Conservation (phyloP, 2,797 vertebrate genomes). For the Erethizon dorsatum region DNA sequence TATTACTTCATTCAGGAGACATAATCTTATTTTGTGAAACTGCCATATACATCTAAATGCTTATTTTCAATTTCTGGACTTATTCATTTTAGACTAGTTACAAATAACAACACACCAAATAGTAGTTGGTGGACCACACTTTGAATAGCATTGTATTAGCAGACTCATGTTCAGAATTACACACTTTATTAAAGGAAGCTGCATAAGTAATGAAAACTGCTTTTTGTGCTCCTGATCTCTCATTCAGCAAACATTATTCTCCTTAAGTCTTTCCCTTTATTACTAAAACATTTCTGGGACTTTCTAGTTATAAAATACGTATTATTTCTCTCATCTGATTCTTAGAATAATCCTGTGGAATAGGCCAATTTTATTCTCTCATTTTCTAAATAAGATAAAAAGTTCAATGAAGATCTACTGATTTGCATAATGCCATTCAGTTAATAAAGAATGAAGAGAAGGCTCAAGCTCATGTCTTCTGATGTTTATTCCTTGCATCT, state of each 20-base stretch:
- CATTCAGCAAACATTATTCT: not conserved
- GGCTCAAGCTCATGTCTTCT: not conserved
- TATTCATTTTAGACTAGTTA: not conserved
- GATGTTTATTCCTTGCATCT: not conserved
- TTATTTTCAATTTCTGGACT: constrained; percentile 31
- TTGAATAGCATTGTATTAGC: not conserved
- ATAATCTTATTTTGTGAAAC: not conserved
- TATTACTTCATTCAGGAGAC: not conserved
- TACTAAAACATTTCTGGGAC: not conserved
- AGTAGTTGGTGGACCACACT: not conserved
- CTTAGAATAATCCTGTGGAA: not conserved
- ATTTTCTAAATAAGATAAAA: constrained; percentile 2
- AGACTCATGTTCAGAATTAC: not conserved
- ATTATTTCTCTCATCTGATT: not conserved
- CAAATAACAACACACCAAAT: not conserved
- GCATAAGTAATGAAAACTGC: not conserved
- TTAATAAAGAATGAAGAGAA: not conserved
- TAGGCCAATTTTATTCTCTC: not conserved
- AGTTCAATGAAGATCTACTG: not conserved
- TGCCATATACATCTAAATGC: not conserved
- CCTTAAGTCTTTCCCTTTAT: not conserved
- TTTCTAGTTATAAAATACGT: not conserved
- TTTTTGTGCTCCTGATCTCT: not conserved
- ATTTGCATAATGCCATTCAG: not conserved
- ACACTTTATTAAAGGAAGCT: not conserved